Conservation (phyloP, 2,113 vertebrate genomes). For the Daphoenositta chrysoptera region DNA sequence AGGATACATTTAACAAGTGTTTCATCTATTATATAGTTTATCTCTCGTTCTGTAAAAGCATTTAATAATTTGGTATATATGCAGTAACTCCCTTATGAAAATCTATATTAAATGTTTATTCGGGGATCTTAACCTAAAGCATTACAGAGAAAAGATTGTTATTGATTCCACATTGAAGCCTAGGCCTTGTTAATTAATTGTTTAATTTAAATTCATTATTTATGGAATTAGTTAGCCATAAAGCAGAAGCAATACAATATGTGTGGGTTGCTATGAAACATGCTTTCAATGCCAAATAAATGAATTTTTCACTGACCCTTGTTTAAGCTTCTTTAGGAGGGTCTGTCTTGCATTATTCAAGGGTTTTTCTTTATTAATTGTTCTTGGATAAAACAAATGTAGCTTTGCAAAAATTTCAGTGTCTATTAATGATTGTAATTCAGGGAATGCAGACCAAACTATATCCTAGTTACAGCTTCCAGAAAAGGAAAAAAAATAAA, state of each 20-base stretch:
- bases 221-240: slow-evolving; percentile 48
- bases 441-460: neutral
- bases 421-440: slow-evolving; percentile 3
- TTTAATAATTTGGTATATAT: slow-evolving; percentile 9
- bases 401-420: slow-evolving; percentile 24
- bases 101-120: slow-evolving; percentile 41
- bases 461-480: neutral
- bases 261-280: neutral
- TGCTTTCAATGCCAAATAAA: neutral
- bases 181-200: slow-evolving; percentile 9
- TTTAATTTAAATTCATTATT: slow-evolving; percentile 55
- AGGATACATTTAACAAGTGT: neutral
- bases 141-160: slow-evolving; percentile 5
- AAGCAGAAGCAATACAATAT: neutral
- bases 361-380: slow-evolving; percentile 31
- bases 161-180: slow-evolving; percentile 32
- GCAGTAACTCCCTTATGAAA: neutral
- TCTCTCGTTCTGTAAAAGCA: neutral
- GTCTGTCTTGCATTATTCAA: slow-evolving; percentile 34
- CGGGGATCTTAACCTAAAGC: slow-evolving; percentile 2
- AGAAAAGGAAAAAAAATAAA: neutral
- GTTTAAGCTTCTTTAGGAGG: slow-evolving; percentile 28
- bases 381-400: slow-evolving; percentile 21
- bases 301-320: neutral
- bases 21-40: neutral